Evolutionary conservation across 2,888 invertebrate species (phyloP).

Genomic region (Poecilobothrus nobilitatus): DNA sequence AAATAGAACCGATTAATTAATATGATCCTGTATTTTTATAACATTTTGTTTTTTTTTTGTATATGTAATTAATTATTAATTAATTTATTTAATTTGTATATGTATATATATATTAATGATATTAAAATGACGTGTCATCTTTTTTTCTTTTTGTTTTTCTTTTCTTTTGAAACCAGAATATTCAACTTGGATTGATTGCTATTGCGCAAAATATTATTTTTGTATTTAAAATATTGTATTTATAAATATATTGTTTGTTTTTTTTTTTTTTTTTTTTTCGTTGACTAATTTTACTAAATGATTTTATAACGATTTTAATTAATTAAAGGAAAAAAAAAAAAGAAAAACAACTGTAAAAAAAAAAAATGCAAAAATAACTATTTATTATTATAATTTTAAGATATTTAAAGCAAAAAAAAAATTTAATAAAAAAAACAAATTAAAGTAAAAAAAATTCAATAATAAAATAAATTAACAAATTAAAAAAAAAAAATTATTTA

Average conservation of each 20-base stretch:
- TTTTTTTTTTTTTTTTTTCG: not conserved
- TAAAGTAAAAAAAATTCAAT: too few species aligned
- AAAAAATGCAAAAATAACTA: not conserved
- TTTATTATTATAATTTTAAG: not conserved
- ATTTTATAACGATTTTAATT: slow-evolving; percentile 4
- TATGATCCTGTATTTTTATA: too few species aligned
- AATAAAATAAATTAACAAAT: too few species aligned
- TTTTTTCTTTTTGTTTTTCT: too few species aligned
- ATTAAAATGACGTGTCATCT: too few species aligned
- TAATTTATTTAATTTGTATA: too few species aligned
- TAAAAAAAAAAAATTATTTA: too few species aligned
- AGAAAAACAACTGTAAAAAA: not conserved
- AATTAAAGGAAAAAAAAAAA: not conserved
- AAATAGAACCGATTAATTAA: too few species aligned
- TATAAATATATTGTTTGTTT: not conserved
- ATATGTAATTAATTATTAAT: too few species aligned
- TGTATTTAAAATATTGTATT: not conserved
- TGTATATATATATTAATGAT: too few species aligned
- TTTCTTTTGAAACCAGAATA: not conserved
- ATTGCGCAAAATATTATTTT: slow-evolving; percentile 6
- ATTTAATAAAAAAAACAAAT: not conserved
- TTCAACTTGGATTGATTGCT: not conserved
- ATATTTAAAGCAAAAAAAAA: not conserved
- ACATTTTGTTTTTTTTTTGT: too few species aligned
- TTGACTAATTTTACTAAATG: slow-evolving; percentile 3